Evolutionary conservation across 2,888 invertebrate species (phyloP), one percentile per base, ranked within the genome.

Genomic region (Xestia c-nigrum): DNA sequence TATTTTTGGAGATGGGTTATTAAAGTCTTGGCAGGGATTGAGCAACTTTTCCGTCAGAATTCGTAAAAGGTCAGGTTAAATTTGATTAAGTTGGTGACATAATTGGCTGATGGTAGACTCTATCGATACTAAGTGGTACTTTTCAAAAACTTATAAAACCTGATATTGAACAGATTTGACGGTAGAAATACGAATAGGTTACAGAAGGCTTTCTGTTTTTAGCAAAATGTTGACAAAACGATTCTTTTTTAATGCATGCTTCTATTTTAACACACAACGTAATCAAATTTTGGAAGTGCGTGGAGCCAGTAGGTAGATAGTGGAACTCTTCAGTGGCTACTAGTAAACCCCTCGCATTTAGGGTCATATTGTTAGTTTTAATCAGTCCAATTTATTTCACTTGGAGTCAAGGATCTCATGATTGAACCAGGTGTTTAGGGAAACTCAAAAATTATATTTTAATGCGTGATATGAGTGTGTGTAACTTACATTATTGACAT

Each of bases 1-100:
- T 79, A 66, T 72, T 46, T 80, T 80, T 65, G 50, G 57, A 38
- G 38, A 3, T 19, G 52, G 59, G 52, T 73, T 47, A 47, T 52
- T 52, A 40, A 52, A 21, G 40, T 21, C 14, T 40, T n/a, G 38
- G 3, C 24, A 40, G 46, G 40, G 19, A 73, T 66, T 66, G 19
- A 40, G 24, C 9, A 61, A 66, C 0, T 73, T 52, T 31, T 24
- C 38, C 31, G 21, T 79, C 1, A 57, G 47, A 43, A 61, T 38
- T 38, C 7, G 43, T 71, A 14, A 24, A 69, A 72, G 72, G 52
- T 40, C 46, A 55, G 19, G 3, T 80, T 72, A 72, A 24, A 52
- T 78, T 79, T 46, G 24, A 40, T 68, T 31, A 31, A 12, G 3
- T 68, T 24, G n/a, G n/a, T 47, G 40, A 19, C 16, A 19, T 40